These are phyloP conservation scores for Poecile montanus DNA, from an alignment of 2,797 vertebrate species.

Conservation along the genomic window DNA sequence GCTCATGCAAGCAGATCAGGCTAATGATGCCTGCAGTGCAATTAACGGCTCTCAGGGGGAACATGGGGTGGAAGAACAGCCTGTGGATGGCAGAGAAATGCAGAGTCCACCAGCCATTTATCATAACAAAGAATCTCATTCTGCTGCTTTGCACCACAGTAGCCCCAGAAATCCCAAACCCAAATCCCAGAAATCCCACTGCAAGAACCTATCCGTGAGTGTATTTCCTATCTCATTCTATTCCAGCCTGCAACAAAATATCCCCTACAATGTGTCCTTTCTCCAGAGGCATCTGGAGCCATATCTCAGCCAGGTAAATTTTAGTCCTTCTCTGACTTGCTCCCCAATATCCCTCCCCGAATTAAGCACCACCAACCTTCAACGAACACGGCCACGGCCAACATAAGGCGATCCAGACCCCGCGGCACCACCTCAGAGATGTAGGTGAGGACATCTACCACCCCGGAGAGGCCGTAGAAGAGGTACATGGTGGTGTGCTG, in stretches of 20 bases:
- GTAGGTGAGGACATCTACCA: conserved; percentile 77
- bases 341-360: not conserved
- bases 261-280: not conserved
- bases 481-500: conserved; percentile 98
- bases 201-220: not conserved
- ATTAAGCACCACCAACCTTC: conserved; percentile 81
- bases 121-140: not conserved
- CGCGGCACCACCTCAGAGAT: conserved; percentile 67
- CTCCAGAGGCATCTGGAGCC: not conserved
- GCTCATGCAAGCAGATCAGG: not conserved
- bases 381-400: conserved; percentile 84
- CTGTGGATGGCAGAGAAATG: not conserved
- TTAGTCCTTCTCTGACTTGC: not conserved
- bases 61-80: not conserved
- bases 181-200: no score
- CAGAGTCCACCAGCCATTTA: not conserved
- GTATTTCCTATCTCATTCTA: not conserved
- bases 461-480: conserved; percentile 87
- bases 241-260: not conserved
- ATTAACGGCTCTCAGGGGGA: not conserved
- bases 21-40: not conserved
- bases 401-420: conserved; percentile 83
- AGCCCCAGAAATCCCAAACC: not conserved
- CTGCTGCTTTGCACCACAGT: not conserved
- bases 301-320: not conserved